Conservation (phyloP, 2,888 invertebrate species). For the Thumatha senex region DNA sequence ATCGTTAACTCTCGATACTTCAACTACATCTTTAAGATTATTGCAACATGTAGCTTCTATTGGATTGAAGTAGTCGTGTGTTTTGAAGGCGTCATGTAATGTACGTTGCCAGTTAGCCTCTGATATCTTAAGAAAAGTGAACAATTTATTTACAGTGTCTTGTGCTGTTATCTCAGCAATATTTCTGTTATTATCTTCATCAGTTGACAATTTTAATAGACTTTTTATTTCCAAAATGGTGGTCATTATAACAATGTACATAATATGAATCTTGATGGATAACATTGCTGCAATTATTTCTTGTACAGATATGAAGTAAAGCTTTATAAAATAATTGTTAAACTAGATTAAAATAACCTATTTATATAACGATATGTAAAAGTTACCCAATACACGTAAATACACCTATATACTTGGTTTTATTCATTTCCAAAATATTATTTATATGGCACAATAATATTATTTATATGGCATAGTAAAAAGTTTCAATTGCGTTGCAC, state of each 20-base stretch:
- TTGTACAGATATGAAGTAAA: background rate
- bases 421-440: background rate
- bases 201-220: constrained; percentile 39
- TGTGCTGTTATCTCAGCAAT: constrained; percentile 43
- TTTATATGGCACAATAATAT: too few relatives aligned
- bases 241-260: constrained; percentile 23
- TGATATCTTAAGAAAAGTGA: constrained; percentile 33
- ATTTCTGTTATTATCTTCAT: constrained; percentile 40
- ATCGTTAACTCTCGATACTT: constrained; percentile 43
- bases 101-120: too few relatives aligned
- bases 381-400: constrained; percentile 5
- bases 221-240: constrained; percentile 19
- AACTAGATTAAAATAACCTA: background rate
- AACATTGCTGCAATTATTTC: constrained; percentile 20
- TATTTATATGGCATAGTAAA: too few relatives aligned
- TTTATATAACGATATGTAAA: background rate
- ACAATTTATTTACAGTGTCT: constrained; percentile 50
- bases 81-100: constrained; percentile 17
- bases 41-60: constrained; percentile 50
- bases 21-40: constrained; percentile 47
- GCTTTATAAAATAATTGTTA: background rate
- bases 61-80: constrained; percentile 55
- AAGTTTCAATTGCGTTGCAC: background rate
- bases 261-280: constrained; percentile 20
- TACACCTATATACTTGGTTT: background rate